phyloP scores from a whole-genome alignment of 2,888 invertebrate species.

The Caenorhabditis doughertyi region DNA sequence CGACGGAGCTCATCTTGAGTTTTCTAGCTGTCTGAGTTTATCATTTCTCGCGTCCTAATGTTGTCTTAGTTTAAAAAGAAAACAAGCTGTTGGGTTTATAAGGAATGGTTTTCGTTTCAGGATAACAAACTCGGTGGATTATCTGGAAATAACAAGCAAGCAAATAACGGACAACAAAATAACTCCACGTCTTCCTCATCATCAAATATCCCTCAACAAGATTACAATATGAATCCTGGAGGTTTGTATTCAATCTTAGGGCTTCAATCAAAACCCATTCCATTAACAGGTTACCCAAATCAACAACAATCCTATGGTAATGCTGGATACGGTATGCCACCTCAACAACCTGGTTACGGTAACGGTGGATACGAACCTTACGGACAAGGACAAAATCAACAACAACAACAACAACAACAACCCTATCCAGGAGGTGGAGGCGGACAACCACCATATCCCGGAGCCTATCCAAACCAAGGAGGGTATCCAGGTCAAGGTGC shows the following conservation, averaged over 20 bases:
- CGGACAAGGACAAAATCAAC: conserved; percentile 33
- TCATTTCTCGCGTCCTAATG: conserved; percentile 4
- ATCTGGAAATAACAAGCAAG: conserved; percentile 35
- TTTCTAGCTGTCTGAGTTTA: conserved; percentile 44
- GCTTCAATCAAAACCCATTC: neutral
- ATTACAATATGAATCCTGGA: conserved; percentile 50
- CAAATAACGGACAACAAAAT: conserved; percentile 19
- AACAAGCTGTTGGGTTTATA: too few species aligned
- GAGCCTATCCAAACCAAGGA: conserved; percentile 19
- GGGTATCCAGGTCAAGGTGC: conserved; percentile 54
- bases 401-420: conserved; percentile 15
- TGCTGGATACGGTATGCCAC: conserved; percentile 39
- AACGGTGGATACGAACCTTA: conserved; percentile 57
- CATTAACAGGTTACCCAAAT: conserved; percentile 38
- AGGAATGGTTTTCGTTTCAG: conserved; percentile 9
- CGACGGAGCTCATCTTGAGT: conserved; percentile 12
- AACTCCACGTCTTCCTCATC: conserved; percentile 21
- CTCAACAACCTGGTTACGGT: conserved; percentile 55
- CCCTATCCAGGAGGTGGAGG: conserved; percentile 32
- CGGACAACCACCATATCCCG: conserved; percentile 43
- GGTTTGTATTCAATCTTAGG: neutral
- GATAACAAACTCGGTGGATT: conserved; percentile 59
- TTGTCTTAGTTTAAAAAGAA: neutral
- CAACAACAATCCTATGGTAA: conserved; percentile 50
- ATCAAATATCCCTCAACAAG: conserved; percentile 25